These are phyloP conservation scores for Intellagama lesueurii DNA, from an alignment of 2,797 vertebrate genomes.

Conservation along the genomic window DNA sequence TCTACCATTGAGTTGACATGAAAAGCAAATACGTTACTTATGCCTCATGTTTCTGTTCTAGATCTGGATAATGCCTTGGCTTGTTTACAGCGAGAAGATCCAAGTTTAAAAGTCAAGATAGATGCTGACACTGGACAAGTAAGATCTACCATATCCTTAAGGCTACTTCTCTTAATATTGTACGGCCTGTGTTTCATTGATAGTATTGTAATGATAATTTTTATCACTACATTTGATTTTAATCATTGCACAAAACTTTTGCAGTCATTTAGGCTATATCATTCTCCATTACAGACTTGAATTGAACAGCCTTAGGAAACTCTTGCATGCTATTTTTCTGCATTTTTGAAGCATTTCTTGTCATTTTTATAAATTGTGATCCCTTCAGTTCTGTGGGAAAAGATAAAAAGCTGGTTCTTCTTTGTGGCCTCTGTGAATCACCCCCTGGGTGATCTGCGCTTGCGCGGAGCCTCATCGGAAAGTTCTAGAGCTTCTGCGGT, in stretches of 20 bases:
- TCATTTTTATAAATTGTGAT: background rate
- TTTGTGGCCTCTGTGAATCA: no score
- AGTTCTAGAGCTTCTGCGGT: no score
- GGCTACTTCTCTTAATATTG: background rate
- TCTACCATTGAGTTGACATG: background rate
- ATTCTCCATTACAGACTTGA: background rate
- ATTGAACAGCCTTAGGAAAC: background rate
- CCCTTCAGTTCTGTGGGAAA: background rate
- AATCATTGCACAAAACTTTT: no score
- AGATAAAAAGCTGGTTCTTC: background rate
- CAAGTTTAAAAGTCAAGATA: constrained; percentile 92
- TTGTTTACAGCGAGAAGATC: constrained; percentile 96
- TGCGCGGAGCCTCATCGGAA: no score
- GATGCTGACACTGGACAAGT: constrained; percentile 97
- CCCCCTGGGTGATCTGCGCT: no score
- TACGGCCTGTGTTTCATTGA: background rate
- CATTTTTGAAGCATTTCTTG: no score
- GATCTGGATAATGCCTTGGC: constrained; percentile 92
- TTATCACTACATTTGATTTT: no score
- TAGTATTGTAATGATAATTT: background rate
- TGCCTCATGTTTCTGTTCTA: constrained; percentile 64
- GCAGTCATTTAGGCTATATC: no score
- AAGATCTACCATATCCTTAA: constrained; percentile 41
- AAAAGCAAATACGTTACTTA: background rate
- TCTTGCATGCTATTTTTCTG: background rate